A percentile compares a stretch with the other conserved stretches of the same genome.
phyloP scores from a whole-genome alignment of 2,113 vertebrate species.

The Myotis davidii region DNA sequence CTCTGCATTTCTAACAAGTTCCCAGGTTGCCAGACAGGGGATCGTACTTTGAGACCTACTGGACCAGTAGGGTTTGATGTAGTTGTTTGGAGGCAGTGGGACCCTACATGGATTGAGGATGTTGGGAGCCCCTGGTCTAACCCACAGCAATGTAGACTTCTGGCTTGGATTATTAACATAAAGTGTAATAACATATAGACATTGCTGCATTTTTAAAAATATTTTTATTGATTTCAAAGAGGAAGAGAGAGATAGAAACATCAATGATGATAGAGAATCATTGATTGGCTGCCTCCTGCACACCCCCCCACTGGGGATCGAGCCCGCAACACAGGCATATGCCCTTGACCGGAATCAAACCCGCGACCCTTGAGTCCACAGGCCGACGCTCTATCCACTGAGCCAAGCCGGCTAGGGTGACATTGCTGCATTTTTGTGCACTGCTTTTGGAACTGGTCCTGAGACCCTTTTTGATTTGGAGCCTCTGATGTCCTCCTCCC shows the following conservation, averaged over 20 bases:
- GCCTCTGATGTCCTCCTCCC: not conserved
- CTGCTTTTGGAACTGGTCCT: not conserved
- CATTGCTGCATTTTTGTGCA: not conserved
- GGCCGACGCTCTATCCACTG: too few species aligned
- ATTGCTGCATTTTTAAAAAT: not conserved
- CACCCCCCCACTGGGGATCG: too few species aligned
- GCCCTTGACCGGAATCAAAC: too few species aligned
- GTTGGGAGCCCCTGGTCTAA: not conserved
- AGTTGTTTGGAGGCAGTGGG: not conserved
- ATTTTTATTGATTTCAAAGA: too few species aligned
- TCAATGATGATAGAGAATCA: too few species aligned
- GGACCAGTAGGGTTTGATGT: not conserved
- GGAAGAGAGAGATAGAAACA: too few species aligned
- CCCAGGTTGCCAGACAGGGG: not conserved
- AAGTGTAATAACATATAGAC: not conserved
- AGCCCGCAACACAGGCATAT: too few species aligned
- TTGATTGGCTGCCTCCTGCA: too few species aligned
- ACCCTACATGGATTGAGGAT: not conserved
- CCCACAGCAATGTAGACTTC: not conserved
- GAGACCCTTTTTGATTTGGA: not conserved
- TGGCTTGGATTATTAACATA: not conserved
- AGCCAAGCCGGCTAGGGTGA: too few species aligned
- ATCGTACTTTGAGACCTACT: not conserved
- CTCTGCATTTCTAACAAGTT: not conserved
- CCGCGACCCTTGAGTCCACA: too few species aligned